Evolutionary conservation across 2,113 vertebrate species (phyloP).

Genomic region (Cacatua alba): DNA sequence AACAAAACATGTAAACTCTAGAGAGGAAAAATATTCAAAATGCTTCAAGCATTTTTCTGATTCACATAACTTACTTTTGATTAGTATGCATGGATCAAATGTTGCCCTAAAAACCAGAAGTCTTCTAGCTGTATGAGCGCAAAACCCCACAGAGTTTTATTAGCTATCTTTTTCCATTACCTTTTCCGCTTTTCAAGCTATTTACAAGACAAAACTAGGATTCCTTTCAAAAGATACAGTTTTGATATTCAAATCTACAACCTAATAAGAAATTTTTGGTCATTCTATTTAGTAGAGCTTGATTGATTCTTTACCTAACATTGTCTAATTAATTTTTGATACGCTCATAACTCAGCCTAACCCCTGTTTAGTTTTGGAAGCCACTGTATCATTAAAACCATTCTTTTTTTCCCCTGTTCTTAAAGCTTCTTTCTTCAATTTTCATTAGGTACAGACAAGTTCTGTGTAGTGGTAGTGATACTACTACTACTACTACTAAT

Average conservation of each 20-base stretch:
- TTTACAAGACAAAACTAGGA: not conserved
- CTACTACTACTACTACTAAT: no score
- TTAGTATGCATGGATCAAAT: not conserved
- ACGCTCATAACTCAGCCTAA: not conserved
- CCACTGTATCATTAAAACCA: not conserved
- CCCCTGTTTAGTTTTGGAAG: not conserved
- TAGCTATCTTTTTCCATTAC: not conserved
- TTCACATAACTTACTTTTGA: not conserved
- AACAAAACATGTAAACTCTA: fast-evolving
- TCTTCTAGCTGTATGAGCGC: not conserved
- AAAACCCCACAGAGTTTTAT: not conserved
- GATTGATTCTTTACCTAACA: not conserved
- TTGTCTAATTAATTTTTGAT: not conserved
- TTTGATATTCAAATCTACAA: not conserved
- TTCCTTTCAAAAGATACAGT: not conserved
- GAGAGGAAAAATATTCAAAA: not conserved
- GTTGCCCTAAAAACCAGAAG: not conserved
- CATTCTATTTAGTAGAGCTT: not conserved
- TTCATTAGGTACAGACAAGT: not conserved
- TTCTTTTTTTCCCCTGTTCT: fast-evolving
- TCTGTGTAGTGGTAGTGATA: not conserved
- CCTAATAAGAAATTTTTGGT: not conserved
- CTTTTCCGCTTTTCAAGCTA: not conserved
- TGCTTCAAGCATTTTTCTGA: not conserved
- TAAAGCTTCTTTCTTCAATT: not conserved